These are phyloP conservation scores for Tuta absoluta DNA, from an alignment of 2,888 invertebrate genomes.

Conservation along the genomic window DNA sequence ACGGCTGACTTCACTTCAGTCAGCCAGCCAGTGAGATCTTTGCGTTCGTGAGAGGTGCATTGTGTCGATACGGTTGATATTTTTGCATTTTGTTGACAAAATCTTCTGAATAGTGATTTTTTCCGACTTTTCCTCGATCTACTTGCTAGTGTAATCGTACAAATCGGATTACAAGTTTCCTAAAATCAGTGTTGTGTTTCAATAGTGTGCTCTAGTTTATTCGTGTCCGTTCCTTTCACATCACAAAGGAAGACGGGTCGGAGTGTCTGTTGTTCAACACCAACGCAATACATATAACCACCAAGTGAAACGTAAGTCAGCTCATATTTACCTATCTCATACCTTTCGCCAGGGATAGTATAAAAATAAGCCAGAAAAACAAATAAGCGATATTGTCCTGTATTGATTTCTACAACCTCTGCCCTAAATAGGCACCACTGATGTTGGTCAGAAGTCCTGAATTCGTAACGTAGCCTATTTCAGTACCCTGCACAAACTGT, in stretches of 20 bases:
- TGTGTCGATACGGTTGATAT: constrained; percentile 45
- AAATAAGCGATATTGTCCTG: not conserved
- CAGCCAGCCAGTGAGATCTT: constrained; percentile 51
- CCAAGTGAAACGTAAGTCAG: constrained; percentile 47
- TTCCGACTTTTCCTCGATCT: constrained; percentile 40
- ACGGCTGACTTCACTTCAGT: constrained; percentile 58
- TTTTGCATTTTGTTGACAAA: constrained; percentile 50
- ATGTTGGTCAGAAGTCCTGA: not conserved
- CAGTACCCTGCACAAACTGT: not conserved
- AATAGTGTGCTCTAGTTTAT: constrained; percentile 45
- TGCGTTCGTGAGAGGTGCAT: constrained; percentile 54
- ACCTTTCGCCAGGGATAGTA: not conserved
- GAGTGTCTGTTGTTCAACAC: constrained; percentile 35
- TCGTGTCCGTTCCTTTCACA: constrained; percentile 61
- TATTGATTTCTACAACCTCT: constrained; percentile 18
- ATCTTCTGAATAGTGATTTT: constrained; percentile 49
- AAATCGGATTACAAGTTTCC: constrained; percentile 9
- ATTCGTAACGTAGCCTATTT: not conserved
- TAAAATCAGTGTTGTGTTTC: constrained; percentile 30
- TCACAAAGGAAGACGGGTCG: constrained; percentile 68
- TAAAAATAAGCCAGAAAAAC: constrained; percentile 8
- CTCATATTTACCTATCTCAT: not conserved
- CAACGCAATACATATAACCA: constrained; percentile 50
- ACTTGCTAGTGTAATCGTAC: constrained; percentile 33
- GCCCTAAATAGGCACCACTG: not conserved